Conservation (phyloP, 2,888 invertebrate species). For the Eutolmus rufibarbis region DNA sequence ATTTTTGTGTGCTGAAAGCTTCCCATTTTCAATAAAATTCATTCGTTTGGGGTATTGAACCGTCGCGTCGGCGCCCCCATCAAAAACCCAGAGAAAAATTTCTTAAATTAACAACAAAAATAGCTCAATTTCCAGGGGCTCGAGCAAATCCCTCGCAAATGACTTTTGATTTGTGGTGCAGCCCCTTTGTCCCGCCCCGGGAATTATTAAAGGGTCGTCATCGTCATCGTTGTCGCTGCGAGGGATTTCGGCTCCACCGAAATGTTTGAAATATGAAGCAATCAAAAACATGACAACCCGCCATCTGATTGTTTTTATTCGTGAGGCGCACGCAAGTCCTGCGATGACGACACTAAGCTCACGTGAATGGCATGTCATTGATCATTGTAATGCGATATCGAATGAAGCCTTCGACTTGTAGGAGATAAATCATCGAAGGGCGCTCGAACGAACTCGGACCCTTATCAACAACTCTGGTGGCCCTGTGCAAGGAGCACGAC, state of each 20-base stretch:
- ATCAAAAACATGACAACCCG: slow-evolving; percentile 29
- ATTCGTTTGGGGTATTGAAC: background rate
- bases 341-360: slow-evolving; percentile 4
- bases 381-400: slow-evolving; percentile 35
- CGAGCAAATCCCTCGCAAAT: background rate
- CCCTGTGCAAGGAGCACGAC: background rate
- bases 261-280: slow-evolving; percentile 37
- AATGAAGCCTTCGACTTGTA: slow-evolving; percentile 17
- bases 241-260: background rate
- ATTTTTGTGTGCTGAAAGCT: background rate
- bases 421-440: slow-evolving; percentile 20
- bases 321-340: background rate
- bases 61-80: background rate
- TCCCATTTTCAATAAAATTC: background rate
- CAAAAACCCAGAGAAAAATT: background rate
- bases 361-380: slow-evolving; percentile 16
- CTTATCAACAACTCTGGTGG: background rate
- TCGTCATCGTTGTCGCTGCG: background rate
- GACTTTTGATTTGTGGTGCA: slow-evolving; percentile 7
- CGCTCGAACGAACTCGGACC: background rate
- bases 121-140: background rate
- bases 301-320: slow-evolving; percentile 29
- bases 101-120: background rate
- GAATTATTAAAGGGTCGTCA: background rate
- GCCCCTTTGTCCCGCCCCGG: background rate